These are phyloP conservation scores for Tipula unca DNA, from an alignment of 2,888 invertebrate genomes.

Conservation along the genomic window DNA sequence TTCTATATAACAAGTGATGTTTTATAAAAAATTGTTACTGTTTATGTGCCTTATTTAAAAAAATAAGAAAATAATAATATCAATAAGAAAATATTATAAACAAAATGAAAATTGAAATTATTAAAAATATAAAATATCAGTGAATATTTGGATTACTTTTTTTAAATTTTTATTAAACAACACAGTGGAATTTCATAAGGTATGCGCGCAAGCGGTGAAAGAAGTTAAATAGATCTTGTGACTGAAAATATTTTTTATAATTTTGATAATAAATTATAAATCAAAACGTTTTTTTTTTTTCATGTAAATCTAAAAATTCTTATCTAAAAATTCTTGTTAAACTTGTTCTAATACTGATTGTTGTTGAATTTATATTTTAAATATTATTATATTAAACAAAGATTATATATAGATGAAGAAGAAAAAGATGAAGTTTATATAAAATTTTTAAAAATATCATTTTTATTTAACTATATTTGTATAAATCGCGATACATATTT, in stretches of 20 bases:
- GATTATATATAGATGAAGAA: background rate
- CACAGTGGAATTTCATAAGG: background rate
- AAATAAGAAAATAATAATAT: background rate
- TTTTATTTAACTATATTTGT: background rate
- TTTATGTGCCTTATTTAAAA: background rate
- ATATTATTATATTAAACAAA: background rate
- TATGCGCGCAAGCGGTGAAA: background rate
- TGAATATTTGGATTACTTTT: background rate
- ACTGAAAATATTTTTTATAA: background rate
- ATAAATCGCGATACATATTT: background rate
- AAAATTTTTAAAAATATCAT: background rate
- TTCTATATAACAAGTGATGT: background rate
- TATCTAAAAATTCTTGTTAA: background rate
- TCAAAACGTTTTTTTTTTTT: background rate
- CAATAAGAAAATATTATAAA: background rate
- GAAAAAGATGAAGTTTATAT: background rate
- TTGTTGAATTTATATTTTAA: background rate
- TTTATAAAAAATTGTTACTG: background rate
- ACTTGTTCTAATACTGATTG: background rate
- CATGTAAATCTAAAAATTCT: background rate
- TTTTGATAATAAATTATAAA: background rate
- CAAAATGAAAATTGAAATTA: background rate
- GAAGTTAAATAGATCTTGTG: background rate
- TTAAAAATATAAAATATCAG: background rate
- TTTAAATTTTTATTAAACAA: background rate